Evolutionary conservation across 2,113 vertebrate genomes (phyloP).

Genomic region (Procavia capensis): DNA sequence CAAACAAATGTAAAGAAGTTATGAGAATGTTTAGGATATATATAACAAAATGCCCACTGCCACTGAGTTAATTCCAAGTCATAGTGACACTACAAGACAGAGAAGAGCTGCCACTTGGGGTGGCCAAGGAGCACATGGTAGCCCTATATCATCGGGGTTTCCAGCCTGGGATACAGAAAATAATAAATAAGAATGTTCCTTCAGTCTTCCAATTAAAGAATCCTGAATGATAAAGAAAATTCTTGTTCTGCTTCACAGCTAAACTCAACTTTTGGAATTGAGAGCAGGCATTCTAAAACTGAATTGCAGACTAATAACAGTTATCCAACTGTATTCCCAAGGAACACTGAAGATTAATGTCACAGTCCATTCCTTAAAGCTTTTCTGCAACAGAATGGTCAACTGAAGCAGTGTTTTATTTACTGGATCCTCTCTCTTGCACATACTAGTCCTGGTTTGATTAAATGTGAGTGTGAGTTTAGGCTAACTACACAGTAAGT

Average conservation of each 20-base stretch:
- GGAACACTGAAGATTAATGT: neutral
- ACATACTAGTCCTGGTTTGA: neutral
- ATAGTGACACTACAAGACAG: too few relatives aligned
- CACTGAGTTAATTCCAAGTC: too few relatives aligned
- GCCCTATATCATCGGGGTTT: too few relatives aligned
- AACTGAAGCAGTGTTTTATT: neutral
- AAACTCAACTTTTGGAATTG: neutral
- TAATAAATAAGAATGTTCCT: neutral
- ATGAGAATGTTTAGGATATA: too few relatives aligned
- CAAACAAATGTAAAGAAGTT: neutral
- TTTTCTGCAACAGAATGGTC: neutral
- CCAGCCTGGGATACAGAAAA: neutral
- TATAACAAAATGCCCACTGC: too few relatives aligned
- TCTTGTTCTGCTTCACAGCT: neutral
- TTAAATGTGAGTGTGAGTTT: neutral
- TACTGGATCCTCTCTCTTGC: neutral
- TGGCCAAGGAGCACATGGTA: too few relatives aligned
- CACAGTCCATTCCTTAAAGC: neutral
- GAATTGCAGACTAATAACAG: neutral
- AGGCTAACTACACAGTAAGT: neutral
- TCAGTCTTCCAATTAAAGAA: neutral
- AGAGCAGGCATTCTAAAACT: neutral
- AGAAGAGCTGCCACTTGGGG: too few relatives aligned
- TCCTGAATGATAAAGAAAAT: neutral
- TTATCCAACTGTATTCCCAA: neutral